These are phyloP conservation scores for Eilema caniola DNA, from an alignment of 2,888 invertebrate species.

Conservation along the genomic window DNA sequence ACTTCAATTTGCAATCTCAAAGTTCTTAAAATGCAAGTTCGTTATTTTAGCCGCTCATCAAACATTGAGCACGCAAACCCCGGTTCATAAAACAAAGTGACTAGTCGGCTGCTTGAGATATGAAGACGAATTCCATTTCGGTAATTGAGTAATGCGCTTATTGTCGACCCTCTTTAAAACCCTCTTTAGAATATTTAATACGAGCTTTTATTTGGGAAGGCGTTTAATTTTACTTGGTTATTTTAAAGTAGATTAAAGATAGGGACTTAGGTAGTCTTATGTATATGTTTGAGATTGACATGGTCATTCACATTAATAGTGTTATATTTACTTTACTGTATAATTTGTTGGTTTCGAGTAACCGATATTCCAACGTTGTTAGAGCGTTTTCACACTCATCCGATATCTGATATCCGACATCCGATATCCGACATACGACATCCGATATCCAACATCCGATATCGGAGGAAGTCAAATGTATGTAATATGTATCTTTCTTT, in stretches of 20 bases:
- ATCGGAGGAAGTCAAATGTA: too few relatives aligned
- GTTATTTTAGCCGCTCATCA: constrained; percentile 64
- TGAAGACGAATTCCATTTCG: constrained; percentile 71
- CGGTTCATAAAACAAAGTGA: constrained; percentile 78
- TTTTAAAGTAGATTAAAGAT: neutral
- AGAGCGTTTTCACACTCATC: too few relatives aligned
- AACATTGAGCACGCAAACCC: constrained; percentile 74
- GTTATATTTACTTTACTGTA: too few relatives aligned
- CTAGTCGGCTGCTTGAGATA: constrained; percentile 63
- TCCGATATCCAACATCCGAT: too few relatives aligned
- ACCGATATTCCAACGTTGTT: too few relatives aligned
- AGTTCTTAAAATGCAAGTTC: constrained; percentile 25
- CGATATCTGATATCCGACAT: too few relatives aligned
- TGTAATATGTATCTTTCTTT: too few relatives aligned
- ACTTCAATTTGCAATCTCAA: neutral
- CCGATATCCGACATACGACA: too few relatives aligned
- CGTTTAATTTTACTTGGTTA: neutral
- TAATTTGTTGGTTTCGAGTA: too few relatives aligned
- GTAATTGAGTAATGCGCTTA: constrained; percentile 66
- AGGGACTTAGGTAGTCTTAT: neutral
- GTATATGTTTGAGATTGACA: too few relatives aligned
- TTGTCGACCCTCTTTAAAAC: constrained; percentile 33
- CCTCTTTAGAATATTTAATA: constrained; percentile 6
- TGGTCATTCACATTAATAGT: too few relatives aligned
- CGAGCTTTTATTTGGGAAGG: neutral